Base-by-base conservation (phyloP, 2,888 invertebrate species). In the Isoperla grammatica region DNA sequence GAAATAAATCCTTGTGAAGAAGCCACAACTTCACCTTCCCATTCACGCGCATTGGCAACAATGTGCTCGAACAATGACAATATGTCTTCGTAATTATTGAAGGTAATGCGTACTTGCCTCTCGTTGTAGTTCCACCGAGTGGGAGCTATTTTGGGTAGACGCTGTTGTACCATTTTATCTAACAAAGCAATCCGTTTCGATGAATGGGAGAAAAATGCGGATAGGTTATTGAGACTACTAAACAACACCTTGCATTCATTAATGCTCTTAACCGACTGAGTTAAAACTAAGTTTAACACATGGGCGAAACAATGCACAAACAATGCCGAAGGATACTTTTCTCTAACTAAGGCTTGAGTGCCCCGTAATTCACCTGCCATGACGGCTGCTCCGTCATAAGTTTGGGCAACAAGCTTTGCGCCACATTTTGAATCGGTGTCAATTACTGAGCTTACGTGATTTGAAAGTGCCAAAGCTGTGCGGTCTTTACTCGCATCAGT, bases 241-340 rank as follows among this genome's bases (percentile, higher is more conserved):
- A 54, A 54, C 5, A 54, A 54, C 6, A 54, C n/a, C 20, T 54
- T 54, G 39, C 54, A 37, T 20, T 54, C 54, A 12, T 12, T 9
- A 9, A 19, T 11, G 12, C 11, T 23, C 15, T 6, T 6, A 12
- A 50, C 11, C 6, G 40, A 19, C 37, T 54, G 54, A n/a, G 37
- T 37, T 15, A 54, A 17, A 2, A 54, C 42, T 2, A 54, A n/a
- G 20, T 54, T 54, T 5, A 54, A 20, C 12, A 15, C 19, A 37
- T 39, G 54, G 5, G 54, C 54, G 37, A 2, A 35, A 15, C 54
- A 54, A 39, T 54, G 37, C 29, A 29, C 29, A 29, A 29, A 29
- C 8, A 29, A 29, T 29, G 29, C 29, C 8, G 4, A 4, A 6
- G 29, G 29, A 29, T 8, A 29, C 29, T 29, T 4, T 8, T 29